phyloP scores from a whole-genome alignment of 2,113 vertebrate genomes.

The Kobus ellipsiprymnus region DNA sequence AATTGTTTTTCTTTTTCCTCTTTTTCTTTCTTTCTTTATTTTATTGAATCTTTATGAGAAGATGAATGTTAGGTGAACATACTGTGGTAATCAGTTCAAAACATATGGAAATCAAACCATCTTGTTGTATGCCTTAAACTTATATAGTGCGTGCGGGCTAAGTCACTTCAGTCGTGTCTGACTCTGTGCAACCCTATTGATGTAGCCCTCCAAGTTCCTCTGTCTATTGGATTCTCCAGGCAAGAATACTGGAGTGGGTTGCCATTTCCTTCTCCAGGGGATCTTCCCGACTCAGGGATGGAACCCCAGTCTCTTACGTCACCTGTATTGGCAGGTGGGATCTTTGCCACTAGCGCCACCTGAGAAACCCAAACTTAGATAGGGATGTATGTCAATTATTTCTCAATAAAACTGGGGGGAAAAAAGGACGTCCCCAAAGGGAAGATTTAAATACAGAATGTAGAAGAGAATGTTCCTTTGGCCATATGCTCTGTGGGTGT shows the following conservation, averaged over 20 bases:
- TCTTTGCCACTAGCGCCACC: background rate
- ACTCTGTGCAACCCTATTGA: background rate
- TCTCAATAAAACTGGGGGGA: background rate
- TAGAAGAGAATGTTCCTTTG: constrained; percentile 16
- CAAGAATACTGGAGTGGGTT: background rate
- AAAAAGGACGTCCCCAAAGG: background rate
- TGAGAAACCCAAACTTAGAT: background rate
- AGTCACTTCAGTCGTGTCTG: background rate
- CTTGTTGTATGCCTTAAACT: background rate
- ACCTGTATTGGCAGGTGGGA: background rate
- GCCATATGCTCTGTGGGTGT: constrained; percentile 41
- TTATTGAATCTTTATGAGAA: background rate
- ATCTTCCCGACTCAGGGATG: background rate
- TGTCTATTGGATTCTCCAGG: background rate
- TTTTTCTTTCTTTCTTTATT: background rate
- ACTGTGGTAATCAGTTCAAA: background rate
- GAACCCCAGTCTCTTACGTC: background rate
- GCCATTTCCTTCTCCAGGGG: background rate
- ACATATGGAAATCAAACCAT: background rate
- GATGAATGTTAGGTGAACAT: background rate
- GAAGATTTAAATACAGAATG: background rate
- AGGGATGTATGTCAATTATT: background rate
- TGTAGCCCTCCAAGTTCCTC: background rate
- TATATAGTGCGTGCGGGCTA: background rate
- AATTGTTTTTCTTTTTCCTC: background rate